phyloP scores from a whole-genome alignment of 2,888 invertebrate species.

The Rutpela maculata region DNA sequence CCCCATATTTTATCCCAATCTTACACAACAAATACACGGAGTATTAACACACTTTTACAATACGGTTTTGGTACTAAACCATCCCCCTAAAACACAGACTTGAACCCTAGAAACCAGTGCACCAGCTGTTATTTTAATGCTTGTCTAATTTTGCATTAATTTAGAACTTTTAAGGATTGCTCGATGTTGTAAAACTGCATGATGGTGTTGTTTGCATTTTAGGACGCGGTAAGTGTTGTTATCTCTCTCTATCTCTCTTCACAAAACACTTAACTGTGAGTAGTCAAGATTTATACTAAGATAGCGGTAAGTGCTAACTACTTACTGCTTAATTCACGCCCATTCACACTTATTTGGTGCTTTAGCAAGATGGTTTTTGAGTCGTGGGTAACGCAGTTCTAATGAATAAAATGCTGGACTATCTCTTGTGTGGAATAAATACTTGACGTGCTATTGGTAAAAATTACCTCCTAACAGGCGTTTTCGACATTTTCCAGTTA shows the following conservation, averaged over 20 bases:
- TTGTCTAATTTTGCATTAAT: slow-evolving; percentile 45
- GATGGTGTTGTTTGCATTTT: slow-evolving; percentile 73
- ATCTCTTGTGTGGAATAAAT: too few species aligned
- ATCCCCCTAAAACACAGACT: slow-evolving; percentile 22
- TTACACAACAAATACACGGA: not conserved
- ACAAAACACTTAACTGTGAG: slow-evolving; percentile 65
- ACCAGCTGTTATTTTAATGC: slow-evolving; percentile 36
- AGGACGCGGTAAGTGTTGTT: slow-evolving; percentile 75
- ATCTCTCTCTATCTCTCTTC: slow-evolving; percentile 53
- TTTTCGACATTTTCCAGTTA: too few species aligned
- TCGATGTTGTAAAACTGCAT: slow-evolving; percentile 69
- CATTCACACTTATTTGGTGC: slow-evolving; percentile 13
- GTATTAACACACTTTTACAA: not conserved
- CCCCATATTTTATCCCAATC: not conserved
- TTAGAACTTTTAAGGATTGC: slow-evolving; percentile 43
- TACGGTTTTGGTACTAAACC: slow-evolving; percentile 10
- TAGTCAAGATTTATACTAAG: slow-evolving; percentile 62
- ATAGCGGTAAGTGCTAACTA: slow-evolving; percentile 49
- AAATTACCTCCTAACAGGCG: too few species aligned
- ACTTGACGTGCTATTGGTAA: too few species aligned
- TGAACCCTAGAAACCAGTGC: slow-evolving; percentile 37
- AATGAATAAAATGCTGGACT: too few species aligned
- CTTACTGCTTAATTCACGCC: slow-evolving; percentile 55
- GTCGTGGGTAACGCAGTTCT: not conserved
- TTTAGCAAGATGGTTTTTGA: slow-evolving; percentile 9